Evolutionary conservation across 1,140 invertebrate genomes (phyloP), one percentile per base, ranked within the genome.

Genomic region (Drosophila ficusphila): DNA sequence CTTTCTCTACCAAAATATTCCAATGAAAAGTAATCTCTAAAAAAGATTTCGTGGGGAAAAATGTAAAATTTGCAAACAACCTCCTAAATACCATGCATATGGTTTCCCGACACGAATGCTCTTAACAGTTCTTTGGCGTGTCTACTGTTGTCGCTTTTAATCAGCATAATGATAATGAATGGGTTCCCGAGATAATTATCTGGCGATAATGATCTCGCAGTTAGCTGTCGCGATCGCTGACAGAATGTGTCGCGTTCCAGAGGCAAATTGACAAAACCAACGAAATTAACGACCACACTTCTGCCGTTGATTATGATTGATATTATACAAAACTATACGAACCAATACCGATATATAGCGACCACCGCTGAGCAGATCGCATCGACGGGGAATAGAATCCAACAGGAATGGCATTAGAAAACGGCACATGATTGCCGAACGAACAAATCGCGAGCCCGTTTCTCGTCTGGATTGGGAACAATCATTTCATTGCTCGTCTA

Each of bases 141-240:
- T 21, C 39, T 12, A 23, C 11, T 23, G 19, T 23, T 23, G 39
- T 12, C n/a, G 19, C 14, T 42, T 12, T 25, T 42, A 61, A 60
- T 61, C 16, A 64, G 14, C 42, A 42, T 41, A 58, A 53, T 71
- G 31, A 29, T 41, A 61, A 61, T 72, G 51, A 61, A 78, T 64
- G 19, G 38, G 19, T 31, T 12, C 16, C 29, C 29, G 34, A 71
- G 36, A 23, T 76, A 79, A 85, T 76, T 48, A 44, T 23, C 62
- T 41, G 36, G 60, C 71, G 71, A 76, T 83, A 83, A 83, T 85
- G 79, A 57, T 64, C 68, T 61, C 6, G 70, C 29, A 65, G 53
- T 60, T 64, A 64, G 61, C 27, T 42, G 39, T 34, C 31, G 14
- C 53, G 14, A 12, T 6, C 29, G 58, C 54, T 44, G 58, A 34